phyloP scores from a whole-genome alignment of 2,888 invertebrate genomes.

The Dynastes maya region DNA sequence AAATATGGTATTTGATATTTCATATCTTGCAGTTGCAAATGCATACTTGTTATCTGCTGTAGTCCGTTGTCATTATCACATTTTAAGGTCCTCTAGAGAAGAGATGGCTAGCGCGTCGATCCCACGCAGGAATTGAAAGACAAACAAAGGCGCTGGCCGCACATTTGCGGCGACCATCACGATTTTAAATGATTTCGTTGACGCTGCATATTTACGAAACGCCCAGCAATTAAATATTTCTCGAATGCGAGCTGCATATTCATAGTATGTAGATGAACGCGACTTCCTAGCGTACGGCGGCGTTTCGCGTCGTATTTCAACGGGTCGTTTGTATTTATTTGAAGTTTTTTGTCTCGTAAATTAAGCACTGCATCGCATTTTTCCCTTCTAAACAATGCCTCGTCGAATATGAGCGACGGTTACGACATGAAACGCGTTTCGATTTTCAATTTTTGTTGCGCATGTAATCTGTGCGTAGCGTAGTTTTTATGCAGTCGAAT shows the following conservation, averaged over 20 bases:
- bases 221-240: conserved; percentile 14
- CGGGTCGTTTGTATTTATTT: not conserved
- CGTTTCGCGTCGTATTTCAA: too few relatives aligned
- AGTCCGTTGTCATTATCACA: too few relatives aligned
- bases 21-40: too few relatives aligned
- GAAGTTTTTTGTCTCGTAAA: conserved; percentile 1
- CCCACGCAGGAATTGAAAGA: not conserved
- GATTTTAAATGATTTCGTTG: not conserved
- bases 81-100: too few relatives aligned
- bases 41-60: too few relatives aligned
- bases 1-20: too few relatives aligned
- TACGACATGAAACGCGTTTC: not conserved
- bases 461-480: not conserved
- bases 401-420: not conserved
- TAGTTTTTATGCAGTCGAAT: too few relatives aligned
- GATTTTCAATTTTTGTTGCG: not conserved
- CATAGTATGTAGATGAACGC: not conserved
- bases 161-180: not conserved
- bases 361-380: not conserved
- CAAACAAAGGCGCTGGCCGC: not conserved
- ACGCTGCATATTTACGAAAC: not conserved
- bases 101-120: too few relatives aligned
- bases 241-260: conserved; percentile 1
- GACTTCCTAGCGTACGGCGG: too few relatives aligned
- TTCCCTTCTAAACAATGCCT: not conserved